Evolutionary conservation across 2,888 invertebrate genomes (phyloP).

Genomic region (Eudasyphora cyanicolor): DNA sequence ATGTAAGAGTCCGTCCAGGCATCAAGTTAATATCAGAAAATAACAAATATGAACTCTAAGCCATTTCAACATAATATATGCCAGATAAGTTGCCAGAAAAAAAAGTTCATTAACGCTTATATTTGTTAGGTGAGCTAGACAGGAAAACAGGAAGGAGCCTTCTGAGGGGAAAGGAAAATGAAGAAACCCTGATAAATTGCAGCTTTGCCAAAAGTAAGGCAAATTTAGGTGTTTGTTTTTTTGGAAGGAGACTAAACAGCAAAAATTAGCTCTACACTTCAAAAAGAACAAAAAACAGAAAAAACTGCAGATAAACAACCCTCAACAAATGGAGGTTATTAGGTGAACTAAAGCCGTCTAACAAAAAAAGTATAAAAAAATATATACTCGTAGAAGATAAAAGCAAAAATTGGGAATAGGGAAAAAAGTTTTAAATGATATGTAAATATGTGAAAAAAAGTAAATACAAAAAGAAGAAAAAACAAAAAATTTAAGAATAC

Average conservation of each 20-base stretch:
- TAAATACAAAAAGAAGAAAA: background rate
- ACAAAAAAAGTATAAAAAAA: background rate
- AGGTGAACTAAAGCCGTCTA: constrained; percentile 31
- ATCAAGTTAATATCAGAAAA: constrained; percentile 22
- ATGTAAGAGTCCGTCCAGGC: too few species aligned
- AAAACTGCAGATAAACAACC: background rate
- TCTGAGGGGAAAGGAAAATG: too few species aligned
- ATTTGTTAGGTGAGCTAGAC: background rate
- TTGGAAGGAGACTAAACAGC: background rate
- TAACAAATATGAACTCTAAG: constrained; percentile 43
- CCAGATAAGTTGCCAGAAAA: constrained; percentile 22
- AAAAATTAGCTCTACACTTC: constrained; percentile 8
- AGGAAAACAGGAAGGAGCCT: background rate
- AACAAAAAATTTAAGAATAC: background rate
- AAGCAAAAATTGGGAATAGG: too few species aligned
- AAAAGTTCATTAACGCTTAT: constrained; percentile 67
- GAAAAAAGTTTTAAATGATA: constrained; percentile 49
- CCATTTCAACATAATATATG: constrained; percentile 42
- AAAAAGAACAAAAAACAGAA: background rate
- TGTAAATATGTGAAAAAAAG: constrained; percentile 44
- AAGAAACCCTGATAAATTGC: constrained; percentile 27
- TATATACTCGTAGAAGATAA: background rate
- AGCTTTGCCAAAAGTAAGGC: background rate
- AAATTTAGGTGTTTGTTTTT: constrained; percentile 23
- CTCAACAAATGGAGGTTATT: constrained; percentile 50